Evolutionary conservation across 1,140 invertebrate species (phyloP).

Genomic region (Heliconius eleuchia): DNA sequence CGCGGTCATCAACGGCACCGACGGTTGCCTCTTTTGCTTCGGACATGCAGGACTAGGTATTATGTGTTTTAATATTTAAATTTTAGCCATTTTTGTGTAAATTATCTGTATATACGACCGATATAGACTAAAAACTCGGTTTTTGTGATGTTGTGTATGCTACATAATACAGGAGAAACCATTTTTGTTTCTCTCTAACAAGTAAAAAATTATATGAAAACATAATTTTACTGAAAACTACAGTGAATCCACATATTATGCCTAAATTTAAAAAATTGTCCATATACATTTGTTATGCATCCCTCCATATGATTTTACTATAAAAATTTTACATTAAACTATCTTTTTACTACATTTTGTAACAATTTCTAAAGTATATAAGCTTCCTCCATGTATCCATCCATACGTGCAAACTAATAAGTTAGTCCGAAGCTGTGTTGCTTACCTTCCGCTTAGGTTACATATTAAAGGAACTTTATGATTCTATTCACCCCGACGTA

Average conservation of each 20-base stretch:
- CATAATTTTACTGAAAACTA: no score
- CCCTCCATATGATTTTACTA: background rate
- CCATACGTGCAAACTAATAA: constrained; percentile 9
- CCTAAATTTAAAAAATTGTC: no score
- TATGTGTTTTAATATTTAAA: constrained; percentile 26
- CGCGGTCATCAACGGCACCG: constrained; percentile 95
- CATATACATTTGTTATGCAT: background rate
- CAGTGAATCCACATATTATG: no score
- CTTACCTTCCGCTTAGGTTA: constrained; percentile 15
- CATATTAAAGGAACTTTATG: constrained; percentile 14
- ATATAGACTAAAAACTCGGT: no score
- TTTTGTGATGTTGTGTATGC: no score
- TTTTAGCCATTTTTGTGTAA: no score
- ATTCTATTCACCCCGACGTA: constrained; percentile 1
- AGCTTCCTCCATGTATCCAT: background rate
- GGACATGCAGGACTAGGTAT: constrained; percentile 94
- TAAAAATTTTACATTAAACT: background rate
- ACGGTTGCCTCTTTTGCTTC: constrained; percentile 96
- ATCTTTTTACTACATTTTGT: background rate
- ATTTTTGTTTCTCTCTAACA: no score
- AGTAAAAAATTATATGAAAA: background rate
- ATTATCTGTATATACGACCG: no score
- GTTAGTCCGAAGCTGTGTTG: constrained; percentile 10
- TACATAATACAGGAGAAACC: no score
- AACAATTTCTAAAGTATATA: background rate